Evolutionary conservation across 2,888 invertebrate species (phyloP), one percentile per base, ranked within the genome.

Genomic region (Cynaeus angustus): DNA sequence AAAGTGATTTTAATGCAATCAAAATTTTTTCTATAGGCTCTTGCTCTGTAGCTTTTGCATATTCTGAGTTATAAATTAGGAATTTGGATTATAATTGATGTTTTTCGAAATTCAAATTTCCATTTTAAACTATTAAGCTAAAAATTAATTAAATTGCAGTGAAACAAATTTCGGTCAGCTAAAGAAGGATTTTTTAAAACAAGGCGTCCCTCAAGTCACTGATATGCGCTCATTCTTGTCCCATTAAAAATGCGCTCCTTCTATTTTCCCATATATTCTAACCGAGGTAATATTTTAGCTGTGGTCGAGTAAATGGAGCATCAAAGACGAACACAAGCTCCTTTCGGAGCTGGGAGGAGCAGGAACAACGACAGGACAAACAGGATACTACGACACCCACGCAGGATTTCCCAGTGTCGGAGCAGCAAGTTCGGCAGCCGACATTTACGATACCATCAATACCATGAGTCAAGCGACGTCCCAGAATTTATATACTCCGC

Each of bases 301-400:
- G 73, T 95, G 95, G 89, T 93, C 95, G 74, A 90, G 91, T 73
- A 96, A 96, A 87, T 95, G 95, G 95, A 94, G 93, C 85, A 91
- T 95, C 82, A 95, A 96, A 85, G 95, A 96, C 85, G 95, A 95
- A 83, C 94, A 95, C 87, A 95, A 95, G 86, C 86, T 95, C 56
- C 86, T 95, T 73, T 94, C 94, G 52, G 95, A 95, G 84, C 88
- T 95, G 50, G 93, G 94, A 26, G 89, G 89, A 74, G 86, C 88
- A 38, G 88, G 88, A 55, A 87, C 86, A 12, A 84, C 85, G 30
- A 85, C 85, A 21, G 83, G 79, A 70, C 81, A 78, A 73, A 79
- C 82, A 74, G 86, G 85, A 50, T 88, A 88, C 79, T 89, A 91
- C 45, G 92, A 92, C 71, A 83, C 87, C 5, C 86, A 90, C 79